Evolutionary conservation across 2,113 vertebrate genomes (phyloP).

Genomic region (Nothocercus julius): DNA sequence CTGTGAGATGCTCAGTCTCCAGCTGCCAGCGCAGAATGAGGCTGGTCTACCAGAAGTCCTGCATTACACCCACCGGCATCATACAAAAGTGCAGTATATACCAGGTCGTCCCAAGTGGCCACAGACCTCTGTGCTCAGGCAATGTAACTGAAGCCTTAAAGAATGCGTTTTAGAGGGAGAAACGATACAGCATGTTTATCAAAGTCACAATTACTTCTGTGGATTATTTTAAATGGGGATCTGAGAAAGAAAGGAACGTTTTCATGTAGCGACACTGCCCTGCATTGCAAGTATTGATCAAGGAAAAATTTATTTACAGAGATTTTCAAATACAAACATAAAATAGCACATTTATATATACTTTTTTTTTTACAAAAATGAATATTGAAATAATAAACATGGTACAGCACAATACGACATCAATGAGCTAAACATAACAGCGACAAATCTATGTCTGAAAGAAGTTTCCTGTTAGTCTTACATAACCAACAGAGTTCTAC

Average conservation of each 20-base stretch:
- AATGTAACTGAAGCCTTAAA: neutral
- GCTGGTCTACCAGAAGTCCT: neutral
- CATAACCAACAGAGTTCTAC: slow-evolving; percentile 40
- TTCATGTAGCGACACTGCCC: neutral
- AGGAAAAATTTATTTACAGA: slow-evolving; percentile 84
- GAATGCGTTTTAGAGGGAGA: neutral
- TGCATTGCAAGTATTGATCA: slow-evolving; percentile 62
- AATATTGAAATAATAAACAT: slow-evolving; percentile 78
- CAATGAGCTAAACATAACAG: slow-evolving; percentile 71
- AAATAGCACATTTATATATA: slow-evolving; percentile 77
- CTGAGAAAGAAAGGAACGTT: neutral
- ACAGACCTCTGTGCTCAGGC: neutral
- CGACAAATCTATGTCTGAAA: slow-evolving; percentile 65
- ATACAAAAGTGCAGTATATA: neutral
- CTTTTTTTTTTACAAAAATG: slow-evolving; percentile 77
- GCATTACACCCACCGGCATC: neutral
- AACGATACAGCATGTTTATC: neutral
- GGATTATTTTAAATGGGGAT: neutral
- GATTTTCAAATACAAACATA: slow-evolving; percentile 82
- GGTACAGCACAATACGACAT: slow-evolving; percentile 74
- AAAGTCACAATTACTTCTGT: neutral
- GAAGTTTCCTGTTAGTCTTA: slow-evolving; percentile 50
- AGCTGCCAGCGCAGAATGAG: neutral
- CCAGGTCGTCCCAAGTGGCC: neutral
- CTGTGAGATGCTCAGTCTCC: neutral